Evolutionary conservation across 2,797 vertebrate genomes (phyloP).

Genomic region (Sebastes jordani): DNA sequence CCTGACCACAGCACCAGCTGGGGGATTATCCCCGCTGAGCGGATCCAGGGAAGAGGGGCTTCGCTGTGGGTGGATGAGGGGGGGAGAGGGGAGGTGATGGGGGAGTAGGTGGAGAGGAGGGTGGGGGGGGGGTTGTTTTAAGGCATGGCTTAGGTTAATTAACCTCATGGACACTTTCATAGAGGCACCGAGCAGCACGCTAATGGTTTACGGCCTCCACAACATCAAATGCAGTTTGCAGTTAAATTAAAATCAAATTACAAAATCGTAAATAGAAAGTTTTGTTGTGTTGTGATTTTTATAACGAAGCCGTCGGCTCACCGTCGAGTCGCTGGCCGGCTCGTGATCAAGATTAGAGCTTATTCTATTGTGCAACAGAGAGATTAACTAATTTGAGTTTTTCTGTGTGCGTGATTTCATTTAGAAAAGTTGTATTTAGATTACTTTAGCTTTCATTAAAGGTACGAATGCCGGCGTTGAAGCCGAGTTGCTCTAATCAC

Average conservation of each 20-base stretch:
- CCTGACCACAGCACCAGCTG: slow-evolving; percentile 73
- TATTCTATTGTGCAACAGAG: not conserved
- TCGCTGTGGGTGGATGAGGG: slow-evolving; percentile 23
- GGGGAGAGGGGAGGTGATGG: not conserved
- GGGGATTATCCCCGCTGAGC: slow-evolving; percentile 73
- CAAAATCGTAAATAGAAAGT: not conserved
- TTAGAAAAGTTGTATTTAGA: not conserved
- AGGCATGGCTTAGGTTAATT: slow-evolving; percentile 70
- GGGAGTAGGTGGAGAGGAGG: not conserved
- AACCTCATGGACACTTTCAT: slow-evolving; percentile 58
- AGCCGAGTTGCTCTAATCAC: not conserved
- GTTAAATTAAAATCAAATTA: not conserved
- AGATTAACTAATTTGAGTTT: slow-evolving; percentile 10
- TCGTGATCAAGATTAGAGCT: slow-evolving; percentile 32
- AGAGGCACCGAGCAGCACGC: slow-evolving; percentile 24
- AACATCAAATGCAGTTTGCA: slow-evolving; percentile 1
- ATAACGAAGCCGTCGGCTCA: not conserved
- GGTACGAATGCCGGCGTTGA: not conserved
- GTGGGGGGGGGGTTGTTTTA: slow-evolving; percentile 11
- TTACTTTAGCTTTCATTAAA: not conserved
- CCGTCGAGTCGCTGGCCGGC: not conserved
- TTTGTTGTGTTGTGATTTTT: not conserved
- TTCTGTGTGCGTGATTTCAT: not conserved
- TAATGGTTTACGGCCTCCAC: slow-evolving; percentile 58
- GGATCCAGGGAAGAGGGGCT: slow-evolving; percentile 64